phyloP scores from a whole-genome alignment of 1,140 invertebrate genomes.

The Frieseomelitta varia region DNA sequence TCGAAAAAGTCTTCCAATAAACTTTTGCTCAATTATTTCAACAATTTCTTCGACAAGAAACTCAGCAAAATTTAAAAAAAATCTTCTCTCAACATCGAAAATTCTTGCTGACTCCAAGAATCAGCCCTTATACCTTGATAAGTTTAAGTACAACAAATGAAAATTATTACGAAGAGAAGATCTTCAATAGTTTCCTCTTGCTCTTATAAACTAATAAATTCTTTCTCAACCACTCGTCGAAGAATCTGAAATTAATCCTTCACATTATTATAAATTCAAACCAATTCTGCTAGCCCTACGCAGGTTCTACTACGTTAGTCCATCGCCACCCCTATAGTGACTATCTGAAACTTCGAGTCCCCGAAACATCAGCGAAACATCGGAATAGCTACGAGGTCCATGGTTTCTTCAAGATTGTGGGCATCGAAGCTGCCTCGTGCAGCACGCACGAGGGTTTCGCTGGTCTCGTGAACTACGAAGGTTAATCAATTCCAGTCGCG shows the following conservation, averaged over 20 bases:
- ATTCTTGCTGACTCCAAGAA: background rate
- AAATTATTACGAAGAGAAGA: background rate
- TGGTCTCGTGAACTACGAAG: conserved; percentile 28
- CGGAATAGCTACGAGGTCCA: background rate
- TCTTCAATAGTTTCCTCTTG: background rate
- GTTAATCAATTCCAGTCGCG: conserved; percentile 67
- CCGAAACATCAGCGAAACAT: background rate
- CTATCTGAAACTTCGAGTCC: background rate
- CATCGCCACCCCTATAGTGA: background rate
- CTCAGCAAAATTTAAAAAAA: no score
- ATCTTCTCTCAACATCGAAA: no score
- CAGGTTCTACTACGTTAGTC: background rate
- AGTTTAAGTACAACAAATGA: background rate
- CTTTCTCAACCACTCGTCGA: no score
- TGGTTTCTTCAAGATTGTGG: background rate
- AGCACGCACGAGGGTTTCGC: conserved; percentile 16
- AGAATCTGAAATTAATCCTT: background rate
- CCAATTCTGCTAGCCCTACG: background rate
- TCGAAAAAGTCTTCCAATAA: background rate
- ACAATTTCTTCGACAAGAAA: background rate
- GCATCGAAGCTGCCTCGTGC: conserved; percentile 1
- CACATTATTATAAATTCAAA: background rate
- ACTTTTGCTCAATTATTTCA: background rate
- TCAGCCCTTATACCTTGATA: background rate
- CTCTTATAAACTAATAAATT: background rate